phyloP scores from a whole-genome alignment of 2,113 vertebrate species.

The Cromileptes altivelis region DNA sequence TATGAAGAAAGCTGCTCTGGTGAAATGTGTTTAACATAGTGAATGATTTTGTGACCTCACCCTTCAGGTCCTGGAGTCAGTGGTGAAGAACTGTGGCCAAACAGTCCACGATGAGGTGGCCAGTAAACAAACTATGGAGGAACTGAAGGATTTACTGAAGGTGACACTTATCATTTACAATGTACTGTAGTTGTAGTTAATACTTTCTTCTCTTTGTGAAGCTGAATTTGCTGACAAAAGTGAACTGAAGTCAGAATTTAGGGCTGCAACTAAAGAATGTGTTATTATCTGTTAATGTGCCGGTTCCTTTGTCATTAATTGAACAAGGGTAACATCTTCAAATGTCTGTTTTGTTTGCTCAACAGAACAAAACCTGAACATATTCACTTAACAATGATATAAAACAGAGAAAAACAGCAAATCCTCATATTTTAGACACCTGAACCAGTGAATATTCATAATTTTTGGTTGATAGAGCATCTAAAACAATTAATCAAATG shows the following conservation, averaged over 20 bases:
- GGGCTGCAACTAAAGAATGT: not conserved
- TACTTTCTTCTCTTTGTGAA: not conserved
- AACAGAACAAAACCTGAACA: not conserved
- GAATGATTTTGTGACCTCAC: conserved; percentile 3
- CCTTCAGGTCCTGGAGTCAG: conserved; percentile 95
- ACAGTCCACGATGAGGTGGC: conserved; percentile 98
- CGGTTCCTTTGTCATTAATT: not conserved
- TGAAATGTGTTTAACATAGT: not conserved
- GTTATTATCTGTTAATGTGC: not conserved
- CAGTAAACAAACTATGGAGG: conserved; percentile 98
- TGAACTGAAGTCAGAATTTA: not conserved
- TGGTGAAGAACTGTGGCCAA: conserved; percentile 99
- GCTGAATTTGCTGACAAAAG: not conserved
- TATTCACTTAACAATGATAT: not conserved
- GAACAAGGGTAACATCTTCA: not conserved
- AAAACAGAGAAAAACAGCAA: not conserved
- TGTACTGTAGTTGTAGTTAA: not conserved
- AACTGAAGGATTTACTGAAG: conserved; percentile 97
- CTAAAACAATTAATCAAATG: not conserved
- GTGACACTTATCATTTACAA: conserved; percentile 72
- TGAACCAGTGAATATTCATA: not conserved
- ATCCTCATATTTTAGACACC: not conserved
- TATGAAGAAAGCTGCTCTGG: not conserved
- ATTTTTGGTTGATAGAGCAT: not conserved
- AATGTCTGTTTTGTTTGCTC: not conserved